Percentiles rank a stretch among this genome's conserved stretches.
phyloP scores from a whole-genome alignment of 2,797 vertebrate genomes.

The Hippocampus kuda region DNA sequence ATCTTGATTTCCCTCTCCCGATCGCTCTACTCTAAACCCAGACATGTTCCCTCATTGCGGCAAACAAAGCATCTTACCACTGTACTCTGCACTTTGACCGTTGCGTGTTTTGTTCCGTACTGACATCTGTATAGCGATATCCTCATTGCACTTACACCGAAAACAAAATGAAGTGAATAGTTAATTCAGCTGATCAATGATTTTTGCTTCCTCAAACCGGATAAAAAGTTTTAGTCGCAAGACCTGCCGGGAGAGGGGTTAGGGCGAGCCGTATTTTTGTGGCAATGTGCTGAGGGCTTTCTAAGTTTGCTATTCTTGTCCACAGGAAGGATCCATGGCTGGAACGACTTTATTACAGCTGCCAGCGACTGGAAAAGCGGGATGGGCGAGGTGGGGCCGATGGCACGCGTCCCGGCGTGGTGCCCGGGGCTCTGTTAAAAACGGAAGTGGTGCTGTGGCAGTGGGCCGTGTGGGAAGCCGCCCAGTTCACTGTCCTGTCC shows the following conservation, averaged over 20 bases:
- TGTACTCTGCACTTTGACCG: background rate
- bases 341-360: constrained; percentile 93
- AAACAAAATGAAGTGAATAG: background rate
- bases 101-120: background rate
- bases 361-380: constrained; percentile 87
- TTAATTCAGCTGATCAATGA: no score
- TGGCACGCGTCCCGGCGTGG: constrained; percentile 47
- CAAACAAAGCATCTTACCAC: background rate
- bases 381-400: constrained; percentile 51
- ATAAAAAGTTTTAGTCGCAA: background rate
- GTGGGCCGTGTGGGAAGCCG: constrained; percentile 97
- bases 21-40: background rate
- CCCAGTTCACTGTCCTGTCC: constrained; percentile 95
- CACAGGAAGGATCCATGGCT: constrained; percentile 94
- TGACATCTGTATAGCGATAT: no score
- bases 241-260: background rate
- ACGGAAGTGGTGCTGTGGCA: constrained; percentile 94
- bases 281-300: background rate
- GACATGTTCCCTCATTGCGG: background rate
- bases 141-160: background rate
- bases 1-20: background rate
- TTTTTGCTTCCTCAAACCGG: no score
- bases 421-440: constrained; percentile 81
- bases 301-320: background rate
- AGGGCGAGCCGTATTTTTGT: background rate